Percentiles rank a stretch among this genome's conserved stretches.
Conservation (phyloP, 2,888 invertebrate species). For the Caenorhabditis uteleia region DNA sequence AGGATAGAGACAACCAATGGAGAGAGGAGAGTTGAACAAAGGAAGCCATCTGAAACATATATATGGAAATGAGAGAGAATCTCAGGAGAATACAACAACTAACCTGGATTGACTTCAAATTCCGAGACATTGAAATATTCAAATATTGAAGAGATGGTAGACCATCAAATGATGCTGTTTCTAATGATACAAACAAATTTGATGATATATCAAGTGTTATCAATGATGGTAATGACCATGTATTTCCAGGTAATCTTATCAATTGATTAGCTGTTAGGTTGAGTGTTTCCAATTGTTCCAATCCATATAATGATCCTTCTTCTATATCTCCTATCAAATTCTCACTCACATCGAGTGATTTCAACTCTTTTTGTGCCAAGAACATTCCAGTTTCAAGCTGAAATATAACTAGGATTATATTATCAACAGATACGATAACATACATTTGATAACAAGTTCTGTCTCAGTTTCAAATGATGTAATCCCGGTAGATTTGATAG, state of each 20-base stretch:
- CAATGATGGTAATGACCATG: constrained; percentile 45
- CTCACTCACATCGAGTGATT: constrained; percentile 38
- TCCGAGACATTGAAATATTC: constrained; percentile 43
- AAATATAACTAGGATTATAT: constrained; percentile 5
- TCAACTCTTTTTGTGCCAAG: constrained; percentile 35
- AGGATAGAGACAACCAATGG: constrained; percentile 39
- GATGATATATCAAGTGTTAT: constrained; percentile 38
- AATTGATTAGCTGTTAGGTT: constrained; percentile 50
- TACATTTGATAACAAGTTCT: constrained; percentile 46
- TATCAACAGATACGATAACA: constrained; percentile 3
- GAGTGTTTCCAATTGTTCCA: constrained; percentile 34
- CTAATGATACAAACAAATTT: constrained; percentile 47
- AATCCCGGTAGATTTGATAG: constrained; percentile 30
- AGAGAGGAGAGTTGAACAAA: constrained; percentile 47
- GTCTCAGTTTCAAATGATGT: constrained; percentile 19
- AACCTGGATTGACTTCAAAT: constrained; percentile 46
- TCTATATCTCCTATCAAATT: constrained; percentile 51
- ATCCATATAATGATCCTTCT: constrained; percentile 44
- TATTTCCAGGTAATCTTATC: constrained; percentile 45
- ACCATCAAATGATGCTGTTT: constrained; percentile 52
- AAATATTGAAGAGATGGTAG: constrained; percentile 40
- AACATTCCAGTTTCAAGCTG: constrained; percentile 56
- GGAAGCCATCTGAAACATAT: constrained; percentile 41
- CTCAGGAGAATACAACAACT: not conserved
- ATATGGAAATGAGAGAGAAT: not conserved